Conservation (phyloP, 1,140 invertebrate genomes). For the Orchestia grillus region DNA sequence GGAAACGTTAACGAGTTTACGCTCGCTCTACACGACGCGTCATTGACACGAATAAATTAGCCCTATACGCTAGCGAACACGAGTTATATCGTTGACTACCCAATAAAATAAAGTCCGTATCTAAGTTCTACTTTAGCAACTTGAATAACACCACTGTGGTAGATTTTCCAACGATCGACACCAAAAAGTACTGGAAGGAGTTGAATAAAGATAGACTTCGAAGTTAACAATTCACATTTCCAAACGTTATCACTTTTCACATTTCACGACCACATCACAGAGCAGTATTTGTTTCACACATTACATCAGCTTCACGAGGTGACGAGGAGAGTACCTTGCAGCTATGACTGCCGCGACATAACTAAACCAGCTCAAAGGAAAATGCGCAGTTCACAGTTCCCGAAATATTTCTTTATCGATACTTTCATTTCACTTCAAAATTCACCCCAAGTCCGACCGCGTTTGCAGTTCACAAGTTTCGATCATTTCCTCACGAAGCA, state of each 20-base stretch:
- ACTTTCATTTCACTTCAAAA: not conserved
- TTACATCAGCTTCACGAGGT: not conserved
- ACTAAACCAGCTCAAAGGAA: not conserved
- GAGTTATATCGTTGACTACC: not conserved
- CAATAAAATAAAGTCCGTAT: not conserved
- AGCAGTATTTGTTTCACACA: not conserved
- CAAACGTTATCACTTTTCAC: not conserved
- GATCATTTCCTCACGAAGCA: not conserved
- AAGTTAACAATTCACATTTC: not conserved
- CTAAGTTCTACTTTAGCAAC: not conserved
- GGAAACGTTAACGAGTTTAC: not conserved
- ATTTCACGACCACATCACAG: not conserved
- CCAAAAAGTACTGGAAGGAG: not conserved
- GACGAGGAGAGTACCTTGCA: not conserved
- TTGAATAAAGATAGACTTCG: not conserved
- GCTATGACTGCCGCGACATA: not conserved
- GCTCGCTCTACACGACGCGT: not conserved
- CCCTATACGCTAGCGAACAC: not conserved
- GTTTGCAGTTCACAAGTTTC: not conserved
- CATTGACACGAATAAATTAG: not conserved
- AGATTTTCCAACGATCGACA: not conserved
- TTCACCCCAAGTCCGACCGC: not conserved
- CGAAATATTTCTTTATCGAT: not conserved
- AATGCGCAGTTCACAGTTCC: not conserved
- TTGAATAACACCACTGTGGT: not conserved